These are phyloP conservation scores for Entosphenus tridentatus DNA, from an alignment of 2,113 vertebrate genomes.

Conservation along the genomic window DNA sequence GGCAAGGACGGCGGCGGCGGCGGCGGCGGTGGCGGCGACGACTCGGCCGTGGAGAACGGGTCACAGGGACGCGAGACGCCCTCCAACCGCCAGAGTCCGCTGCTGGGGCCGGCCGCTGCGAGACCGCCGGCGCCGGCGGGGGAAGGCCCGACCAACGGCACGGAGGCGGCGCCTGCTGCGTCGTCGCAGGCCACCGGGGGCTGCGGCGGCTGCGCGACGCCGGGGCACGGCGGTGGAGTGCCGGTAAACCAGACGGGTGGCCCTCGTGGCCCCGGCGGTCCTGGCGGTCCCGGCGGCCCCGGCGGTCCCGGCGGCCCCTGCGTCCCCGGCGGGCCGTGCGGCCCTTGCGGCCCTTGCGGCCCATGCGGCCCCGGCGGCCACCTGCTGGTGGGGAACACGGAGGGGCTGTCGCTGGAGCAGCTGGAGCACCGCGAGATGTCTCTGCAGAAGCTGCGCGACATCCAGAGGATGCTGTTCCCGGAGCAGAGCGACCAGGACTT, in stretches of 20 bases:
- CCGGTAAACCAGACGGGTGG: background rate
- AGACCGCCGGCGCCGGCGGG: conserved; percentile 24
- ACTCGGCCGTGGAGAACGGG: no score
- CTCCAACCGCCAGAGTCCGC: conserved; percentile 42
- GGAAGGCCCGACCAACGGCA: conserved; percentile 19
- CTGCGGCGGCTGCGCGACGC: conserved; percentile 21
- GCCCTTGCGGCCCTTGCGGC: conserved; percentile 20
- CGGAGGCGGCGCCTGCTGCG: conserved; percentile 19
- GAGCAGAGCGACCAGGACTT: conserved; percentile 20
- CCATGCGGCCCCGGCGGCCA: conserved; percentile 13
- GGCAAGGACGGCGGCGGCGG: no score
- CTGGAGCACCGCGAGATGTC: conserved; percentile 81
- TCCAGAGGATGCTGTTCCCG: conserved; percentile 61
- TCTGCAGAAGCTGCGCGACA: conserved; percentile 74
- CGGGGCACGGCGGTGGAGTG: conserved; percentile 10
- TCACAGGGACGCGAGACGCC: conserved; percentile 16
- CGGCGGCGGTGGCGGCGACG: no score
- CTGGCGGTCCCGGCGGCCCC: conserved; percentile 16
- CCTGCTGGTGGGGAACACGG: conserved; percentile 22
- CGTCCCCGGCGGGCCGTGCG: fast-evolving
- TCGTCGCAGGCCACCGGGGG: conserved; percentile 22
- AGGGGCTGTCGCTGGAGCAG: conserved; percentile 78
- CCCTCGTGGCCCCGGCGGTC: conserved; percentile 13
- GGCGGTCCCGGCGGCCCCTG: conserved; percentile 20
- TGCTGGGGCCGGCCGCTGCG: conserved; percentile 31